Base-by-base conservation (phyloP, 2,888 invertebrate genomes). In the Caenorhabditis parvicauda region DNA sequence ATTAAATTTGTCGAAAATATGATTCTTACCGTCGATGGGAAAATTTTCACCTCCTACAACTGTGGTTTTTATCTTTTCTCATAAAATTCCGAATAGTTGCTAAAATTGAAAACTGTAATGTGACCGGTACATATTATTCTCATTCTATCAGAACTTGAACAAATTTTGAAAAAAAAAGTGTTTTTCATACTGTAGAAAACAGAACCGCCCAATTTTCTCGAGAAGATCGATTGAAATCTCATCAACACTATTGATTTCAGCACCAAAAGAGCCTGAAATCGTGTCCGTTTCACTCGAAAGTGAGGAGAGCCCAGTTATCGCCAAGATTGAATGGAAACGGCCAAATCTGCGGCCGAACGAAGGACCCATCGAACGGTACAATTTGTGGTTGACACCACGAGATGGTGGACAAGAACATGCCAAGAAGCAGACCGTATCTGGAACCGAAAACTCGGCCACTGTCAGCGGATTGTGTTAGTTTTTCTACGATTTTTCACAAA, bases 271-370 rank as follows among this genome's bases (percentile, higher is more conserved):
- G 41, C 85, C 85, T 3, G 79, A 82, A 42, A 69, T 75, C 53
- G 81, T 84, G 43, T 79, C 81, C 37, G 81, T 76, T 79, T 90
- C 90, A 82, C 87, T 93, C 63, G 86, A 90, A 47, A 47, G 90
- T 82, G 87, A 90, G 65, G 90, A 91, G 73, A 90, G 92, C 1
- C 89, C 90, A 22, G 89, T 91, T 27, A 88, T 89, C 1, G 89
- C 95, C 60, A 90, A 92, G 83, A 85, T 95, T 57, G 91, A 92
- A 82, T 98, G 96, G 96, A 88, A 88, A 7, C 87, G 88, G 70
- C 96, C 96, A 0, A 87, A 88, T 1, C 88, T 65, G 83, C 57
- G 57, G 19, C 91, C 91, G 0, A 91, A 91, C 78, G 95, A 95
- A 3, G 89, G 89, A 76, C 84, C 95, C 51, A 86, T 89, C 32